Evolutionary conservation across 1,140 invertebrate genomes (phyloP).

Genomic region (Rhopalosiphum padi): DNA sequence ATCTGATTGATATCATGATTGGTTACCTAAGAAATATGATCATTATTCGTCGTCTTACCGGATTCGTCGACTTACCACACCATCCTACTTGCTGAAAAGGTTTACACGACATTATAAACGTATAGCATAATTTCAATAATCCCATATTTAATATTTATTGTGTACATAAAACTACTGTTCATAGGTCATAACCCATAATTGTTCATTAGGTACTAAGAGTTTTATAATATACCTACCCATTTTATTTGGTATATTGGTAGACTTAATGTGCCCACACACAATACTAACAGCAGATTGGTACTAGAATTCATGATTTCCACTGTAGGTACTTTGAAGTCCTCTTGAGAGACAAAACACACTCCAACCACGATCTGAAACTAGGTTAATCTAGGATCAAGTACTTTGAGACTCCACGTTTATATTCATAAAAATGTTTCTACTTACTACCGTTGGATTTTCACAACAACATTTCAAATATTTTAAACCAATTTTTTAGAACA

Average conservation of each 20-base stretch:
- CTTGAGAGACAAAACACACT: neutral
- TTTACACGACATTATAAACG: no score
- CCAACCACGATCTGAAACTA: neutral
- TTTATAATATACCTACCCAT: neutral
- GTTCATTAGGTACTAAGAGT: neutral
- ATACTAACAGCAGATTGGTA: neutral
- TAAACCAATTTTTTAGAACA: neutral
- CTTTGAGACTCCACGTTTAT: neutral
- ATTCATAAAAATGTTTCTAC: neutral
- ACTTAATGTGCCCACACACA: neutral
- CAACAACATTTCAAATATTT: neutral
- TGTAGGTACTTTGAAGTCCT: neutral
- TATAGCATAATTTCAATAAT: neutral
- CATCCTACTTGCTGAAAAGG: neutral
- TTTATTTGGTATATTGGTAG: neutral
- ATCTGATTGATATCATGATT: neutral
- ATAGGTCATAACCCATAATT: neutral
- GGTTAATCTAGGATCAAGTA: neutral
- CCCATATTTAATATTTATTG: neutral
- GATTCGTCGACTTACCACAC: neutral
- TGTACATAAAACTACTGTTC: neutral
- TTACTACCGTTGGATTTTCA: neutral
- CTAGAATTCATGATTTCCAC: neutral
- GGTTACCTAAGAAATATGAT: neutral
- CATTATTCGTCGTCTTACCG: neutral